Evolutionary conservation across 2,888 invertebrate genomes (phyloP).

Genomic region (Eledone cirrhosa): DNA sequence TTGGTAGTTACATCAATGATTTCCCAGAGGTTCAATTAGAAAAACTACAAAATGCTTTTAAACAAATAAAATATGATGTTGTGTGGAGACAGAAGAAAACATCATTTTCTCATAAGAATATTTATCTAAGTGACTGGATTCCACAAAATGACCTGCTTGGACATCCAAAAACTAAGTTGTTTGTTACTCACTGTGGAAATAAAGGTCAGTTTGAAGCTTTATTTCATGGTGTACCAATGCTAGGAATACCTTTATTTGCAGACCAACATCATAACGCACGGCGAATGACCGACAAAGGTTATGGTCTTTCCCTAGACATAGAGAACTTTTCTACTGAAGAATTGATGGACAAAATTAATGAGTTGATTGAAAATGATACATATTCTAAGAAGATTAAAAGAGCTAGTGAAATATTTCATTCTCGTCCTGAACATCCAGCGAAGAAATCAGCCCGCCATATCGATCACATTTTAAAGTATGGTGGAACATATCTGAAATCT

Average conservation of each 20-base stretch:
- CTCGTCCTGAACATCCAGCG: too few relatives aligned
- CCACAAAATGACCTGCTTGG: constrained; percentile 42
- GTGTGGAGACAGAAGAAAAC: constrained; percentile 8
- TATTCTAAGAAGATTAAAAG: too few relatives aligned
- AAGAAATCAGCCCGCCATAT: too few relatives aligned
- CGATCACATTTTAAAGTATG: too few relatives aligned
- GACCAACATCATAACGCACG: constrained; percentile 40
- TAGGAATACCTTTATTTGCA: constrained; percentile 39
- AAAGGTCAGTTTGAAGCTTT: constrained; percentile 44
- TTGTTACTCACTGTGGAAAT: constrained; percentile 43
- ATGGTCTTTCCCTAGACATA: not conserved
- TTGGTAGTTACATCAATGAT: constrained; percentile 35
- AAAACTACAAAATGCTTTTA: constrained; percentile 34
- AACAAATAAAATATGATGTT: constrained; percentile 21
- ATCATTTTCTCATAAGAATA: constrained; percentile 18
- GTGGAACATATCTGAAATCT: too few relatives aligned
- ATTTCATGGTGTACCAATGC: constrained; percentile 44
- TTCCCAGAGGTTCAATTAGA: constrained; percentile 32
- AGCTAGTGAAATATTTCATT: too few relatives aligned
- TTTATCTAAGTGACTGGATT: constrained; percentile 33
- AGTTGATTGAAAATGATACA: too few relatives aligned
- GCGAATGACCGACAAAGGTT: not conserved
- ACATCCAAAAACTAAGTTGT: constrained; percentile 37
- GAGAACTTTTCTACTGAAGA: not conserved
- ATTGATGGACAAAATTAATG: not conserved